Evolutionary conservation across 2,888 invertebrate species (phyloP), one percentile per base, ranked within the genome.

Genomic region (Biston betularia): DNA sequence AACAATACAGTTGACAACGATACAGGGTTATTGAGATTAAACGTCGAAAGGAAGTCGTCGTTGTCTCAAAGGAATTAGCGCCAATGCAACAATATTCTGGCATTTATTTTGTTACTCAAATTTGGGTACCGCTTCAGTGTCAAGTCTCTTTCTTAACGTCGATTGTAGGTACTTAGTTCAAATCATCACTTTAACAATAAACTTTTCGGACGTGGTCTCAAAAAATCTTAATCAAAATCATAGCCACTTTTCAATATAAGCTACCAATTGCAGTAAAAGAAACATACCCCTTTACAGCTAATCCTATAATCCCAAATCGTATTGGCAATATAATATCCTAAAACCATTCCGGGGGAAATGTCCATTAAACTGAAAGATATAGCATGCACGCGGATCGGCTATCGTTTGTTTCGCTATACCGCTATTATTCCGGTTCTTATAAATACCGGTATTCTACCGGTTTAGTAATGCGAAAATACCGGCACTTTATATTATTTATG

Each of bases 401-500:
- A 42, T 42, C 60, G 57, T 35, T 35, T 48, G 48, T 57, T 56
- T 56, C 42, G 34, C 58, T 33, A 70, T 57, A 48, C 40, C 57
- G 61, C 49, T 63, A 70, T 55, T 42, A 65, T 64, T 49, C 59
- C 64, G 64, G 54, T 55, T 12, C 24, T 12, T 7, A 33, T 40
- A 15, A 12, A 38, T 48, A 58, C 15, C 57, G 57, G 57, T 48
- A 58, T 58, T 35, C 54, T 58, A 75, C 68, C 70, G 71, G 71
- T 70, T 65, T 65, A 59, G 62, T 58, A 68, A 63, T 68, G 54
- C 63, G 68, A 72, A 74, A 62, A 66, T 66, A 66, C 66, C 57
- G 66, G 66, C 57, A 67, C 76, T 77, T 72, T 64, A 67, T 71
- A 72, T 73, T 80, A 83, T 84, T 84, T 84, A 83, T 77, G 76